Evolutionary conservation across 2,797 vertebrate species (phyloP), one percentile per base, ranked within the genome.

Genomic region (Lithobates pipiens): DNA sequence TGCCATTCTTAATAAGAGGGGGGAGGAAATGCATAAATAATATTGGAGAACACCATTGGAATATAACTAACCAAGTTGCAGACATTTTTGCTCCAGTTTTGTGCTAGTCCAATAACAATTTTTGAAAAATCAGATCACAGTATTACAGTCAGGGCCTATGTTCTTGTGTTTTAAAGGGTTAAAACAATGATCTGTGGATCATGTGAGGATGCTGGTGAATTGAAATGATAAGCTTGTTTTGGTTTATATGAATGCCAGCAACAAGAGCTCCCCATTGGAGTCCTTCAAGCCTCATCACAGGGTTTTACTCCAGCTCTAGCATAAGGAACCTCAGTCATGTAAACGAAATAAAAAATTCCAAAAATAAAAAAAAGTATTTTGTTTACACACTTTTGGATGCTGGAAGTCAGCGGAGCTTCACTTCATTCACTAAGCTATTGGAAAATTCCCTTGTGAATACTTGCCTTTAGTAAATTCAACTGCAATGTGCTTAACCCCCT

Each of bases 1-100:
- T 65, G 76, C 86, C 87, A 18, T 65, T 81, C 65, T 27, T 46
- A 74, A 50, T 73, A 74, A 25, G 42, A 27, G 25, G n/a, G 23
- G 27, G 25, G 65, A 29, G 65, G 65, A 29, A 25, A 29, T 25
- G 65, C 27, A 29, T 61, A 61, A 23, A 29, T 67, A 25, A 27
- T 29, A 67, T 67, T 11, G 25, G 25, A 29, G 65, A 2, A 25
- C 10, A 29, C 10, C n/a, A 27, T 29, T 67, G 25, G 10, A 10
- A 29, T 29, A 27, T 10, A 65, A 63, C 21, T 67, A n/a, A 25
- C 23, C 21, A 11, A 8, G 61, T 65, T 54, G 16, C 4, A 54
- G 16, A 46, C 15, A 6, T 21, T 57, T 57, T 57, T 21, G 15
- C 18, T 57, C 18, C 54, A 54, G 15, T 23, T 61, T 7, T 61